Base-by-base conservation (phyloP, 2,113 vertebrate species). In the Thamnaconus septentrionalis region DNA sequence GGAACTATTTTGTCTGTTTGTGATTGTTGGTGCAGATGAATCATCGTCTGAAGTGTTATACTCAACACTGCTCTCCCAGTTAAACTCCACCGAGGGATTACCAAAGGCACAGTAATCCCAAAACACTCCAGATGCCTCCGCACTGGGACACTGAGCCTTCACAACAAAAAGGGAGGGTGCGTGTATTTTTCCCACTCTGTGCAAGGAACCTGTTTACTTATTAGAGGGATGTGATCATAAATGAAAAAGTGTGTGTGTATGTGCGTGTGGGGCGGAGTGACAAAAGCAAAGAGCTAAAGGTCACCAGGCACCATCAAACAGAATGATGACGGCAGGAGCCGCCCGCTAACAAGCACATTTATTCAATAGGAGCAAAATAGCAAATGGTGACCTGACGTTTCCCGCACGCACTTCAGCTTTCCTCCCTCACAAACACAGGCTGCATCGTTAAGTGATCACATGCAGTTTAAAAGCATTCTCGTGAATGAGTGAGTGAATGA, bases 1-100 rank as follows among this genome's bases (percentile, higher is more conserved):
- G 53, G 65, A 66, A 12, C 59, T 64, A n/a, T 69, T 61, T 66
- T 56, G 12, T 76, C 47, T 69, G 61, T 73, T 71, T 60, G 64
- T 59, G 52, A 56, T 75, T 76, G 69, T 78, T 74, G 71, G 69
- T 8, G 4, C 55, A 56, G 61, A 76, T 79, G 73, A 80, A 76
- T 79, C 78, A 69, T 74, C 51, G 10, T 76, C 58, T 72, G 61
- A 81, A 79, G 53, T 60, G 72, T 79, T 7, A 52, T 61, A 66
- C 69, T 78, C 44, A 54, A 8, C 62, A 31, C 61, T 50, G 43
- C 40, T 6, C 63, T 78, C 73, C 55, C 61, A 56, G n/a, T 79
- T 75, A 73, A 79, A 73, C n/a, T 42, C 47, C 58, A 68, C 50
- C 61, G 42, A 44, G 75, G 70, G 78, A 79, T 74, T 53, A 76